These are phyloP conservation scores for Sinhomidia bicolor DNA, from an alignment of 2,888 invertebrate species.

Conservation along the genomic window DNA sequence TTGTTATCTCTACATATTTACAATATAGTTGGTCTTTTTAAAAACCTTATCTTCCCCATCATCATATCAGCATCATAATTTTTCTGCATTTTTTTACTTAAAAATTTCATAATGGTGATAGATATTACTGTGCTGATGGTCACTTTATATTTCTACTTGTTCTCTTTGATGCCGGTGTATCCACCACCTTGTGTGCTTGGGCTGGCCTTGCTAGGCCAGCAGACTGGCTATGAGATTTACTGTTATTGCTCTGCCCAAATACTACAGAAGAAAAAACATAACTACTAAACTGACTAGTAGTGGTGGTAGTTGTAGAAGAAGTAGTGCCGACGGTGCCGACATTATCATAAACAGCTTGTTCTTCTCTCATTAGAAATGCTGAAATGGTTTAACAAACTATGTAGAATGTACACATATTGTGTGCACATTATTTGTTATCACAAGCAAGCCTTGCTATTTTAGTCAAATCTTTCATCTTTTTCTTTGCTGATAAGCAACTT, in stretches of 20 bases:
- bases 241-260: slow-evolving; percentile 51
- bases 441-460: slow-evolving; percentile 4
- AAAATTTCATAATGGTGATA: slow-evolving; percentile 22
- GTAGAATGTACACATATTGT: no score
- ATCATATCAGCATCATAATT: background rate
- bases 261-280: slow-evolving; percentile 12
- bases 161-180: no score
- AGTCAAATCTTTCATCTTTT: background rate
- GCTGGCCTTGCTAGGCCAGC: no score
- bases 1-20: background rate
- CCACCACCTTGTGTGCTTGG: no score
- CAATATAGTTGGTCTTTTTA: no score
- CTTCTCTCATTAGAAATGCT: slow-evolving; percentile 47
- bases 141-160: background rate
- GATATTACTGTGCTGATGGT: slow-evolving; percentile 21
- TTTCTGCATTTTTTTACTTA: slow-evolving; percentile 1
- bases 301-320: no score
- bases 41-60: background rate
- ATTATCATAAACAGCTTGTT: slow-evolving; percentile 49
- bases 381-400: slow-evolving; percentile 15
- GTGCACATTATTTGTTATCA: slow-evolving; percentile 5
- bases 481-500: background rate
- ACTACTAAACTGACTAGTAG: no score
- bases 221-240: no score
- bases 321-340: slow-evolving; percentile 61